These are phyloP conservation scores for Sardinella longiceps DNA, from an alignment of 2,797 vertebrate genomes.

Conservation along the genomic window DNA sequence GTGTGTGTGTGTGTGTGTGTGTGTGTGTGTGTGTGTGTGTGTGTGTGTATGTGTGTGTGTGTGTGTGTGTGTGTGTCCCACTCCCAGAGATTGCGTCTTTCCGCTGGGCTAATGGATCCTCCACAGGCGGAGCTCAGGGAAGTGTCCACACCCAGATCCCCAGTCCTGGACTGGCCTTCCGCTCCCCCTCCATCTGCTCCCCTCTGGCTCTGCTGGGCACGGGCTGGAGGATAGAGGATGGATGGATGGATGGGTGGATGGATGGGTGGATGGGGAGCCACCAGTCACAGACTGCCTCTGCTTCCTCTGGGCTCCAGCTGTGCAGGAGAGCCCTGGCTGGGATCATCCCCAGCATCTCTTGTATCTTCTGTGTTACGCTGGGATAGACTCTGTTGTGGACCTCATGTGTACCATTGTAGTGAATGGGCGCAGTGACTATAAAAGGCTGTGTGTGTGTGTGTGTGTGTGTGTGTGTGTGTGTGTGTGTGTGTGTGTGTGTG, in stretches of 20 bases:
- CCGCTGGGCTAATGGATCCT: slow-evolving; percentile 1
- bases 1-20: neutral
- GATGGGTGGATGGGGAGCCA: neutral
- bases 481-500: neutral
- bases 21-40: too few species aligned
- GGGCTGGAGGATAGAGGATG: neutral
- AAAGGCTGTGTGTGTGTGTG: neutral
- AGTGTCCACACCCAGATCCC: neutral
- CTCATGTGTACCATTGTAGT: neutral
- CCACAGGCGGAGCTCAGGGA: neutral
- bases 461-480: neutral
- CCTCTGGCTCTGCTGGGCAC: neutral
- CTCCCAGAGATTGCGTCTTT: neutral
- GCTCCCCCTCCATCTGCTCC: neutral
- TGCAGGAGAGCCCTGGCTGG: neutral
- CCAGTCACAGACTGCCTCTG: neutral
- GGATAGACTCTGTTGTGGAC: neutral
- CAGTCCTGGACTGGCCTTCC: neutral
- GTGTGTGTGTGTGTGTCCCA: neutral
- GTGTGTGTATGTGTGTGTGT: neutral
- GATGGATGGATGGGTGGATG: too few species aligned
- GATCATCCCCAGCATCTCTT: neutral
- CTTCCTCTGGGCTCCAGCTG: neutral
- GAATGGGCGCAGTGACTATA: neutral
- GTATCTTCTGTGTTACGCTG: neutral